These are phyloP conservation scores for Calameuta idolon DNA, from an alignment of 2,888 invertebrate genomes.

Conservation along the genomic window DNA sequence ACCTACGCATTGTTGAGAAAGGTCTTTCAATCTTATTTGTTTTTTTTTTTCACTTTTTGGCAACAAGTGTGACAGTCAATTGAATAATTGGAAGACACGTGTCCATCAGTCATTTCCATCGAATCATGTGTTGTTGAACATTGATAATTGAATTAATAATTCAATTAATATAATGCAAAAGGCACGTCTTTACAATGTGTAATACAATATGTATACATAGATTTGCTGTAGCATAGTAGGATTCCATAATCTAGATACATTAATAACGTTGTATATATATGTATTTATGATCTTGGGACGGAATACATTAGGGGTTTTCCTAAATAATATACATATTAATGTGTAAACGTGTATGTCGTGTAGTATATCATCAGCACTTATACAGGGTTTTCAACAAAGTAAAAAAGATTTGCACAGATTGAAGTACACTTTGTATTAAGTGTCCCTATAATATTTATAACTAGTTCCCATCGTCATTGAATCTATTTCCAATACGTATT, in stretches of 20 bases:
- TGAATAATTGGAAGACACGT: neutral
- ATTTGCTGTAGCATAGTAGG: neutral
- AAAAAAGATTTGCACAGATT: neutral
- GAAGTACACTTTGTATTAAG: neutral
- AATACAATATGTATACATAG: neutral
- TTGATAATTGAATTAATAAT: neutral
- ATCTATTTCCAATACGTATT: neutral
- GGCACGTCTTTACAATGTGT: neutral
- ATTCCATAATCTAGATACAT: neutral
- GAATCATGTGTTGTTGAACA: neutral
- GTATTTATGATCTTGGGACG: slow-evolving; percentile 43
- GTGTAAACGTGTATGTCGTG: slow-evolving; percentile 28
- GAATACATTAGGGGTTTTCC: slow-evolving; percentile 43
- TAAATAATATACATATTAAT: slow-evolving; percentile 29
- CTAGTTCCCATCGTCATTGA: neutral
- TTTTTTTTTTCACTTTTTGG: neutral
- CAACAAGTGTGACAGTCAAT: neutral
- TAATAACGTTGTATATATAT: slow-evolving; percentile 1
- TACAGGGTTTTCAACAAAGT: neutral
- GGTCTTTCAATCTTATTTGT: neutral
- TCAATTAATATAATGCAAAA: neutral
- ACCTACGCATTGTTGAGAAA: neutral
- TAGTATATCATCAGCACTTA: neutral
- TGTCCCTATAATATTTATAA: neutral
- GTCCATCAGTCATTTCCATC: neutral